phyloP scores from a whole-genome alignment of 2,113 vertebrate genomes.

The Cinclus mexicanus region DNA sequence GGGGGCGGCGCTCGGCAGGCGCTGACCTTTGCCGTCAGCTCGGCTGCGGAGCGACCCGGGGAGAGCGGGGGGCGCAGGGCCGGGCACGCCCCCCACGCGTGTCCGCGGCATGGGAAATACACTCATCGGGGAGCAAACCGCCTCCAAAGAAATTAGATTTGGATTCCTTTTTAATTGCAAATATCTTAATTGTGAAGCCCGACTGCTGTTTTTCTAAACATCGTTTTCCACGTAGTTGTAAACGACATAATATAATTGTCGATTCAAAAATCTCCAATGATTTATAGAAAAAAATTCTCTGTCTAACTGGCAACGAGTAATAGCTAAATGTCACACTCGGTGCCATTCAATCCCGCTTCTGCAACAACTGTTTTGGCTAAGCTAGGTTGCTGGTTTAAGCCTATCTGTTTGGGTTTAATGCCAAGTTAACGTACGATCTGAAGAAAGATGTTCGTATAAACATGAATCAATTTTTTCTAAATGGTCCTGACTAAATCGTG shows the following conservation, averaged over 20 bases:
- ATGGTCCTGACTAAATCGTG: background rate
- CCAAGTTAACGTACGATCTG: background rate
- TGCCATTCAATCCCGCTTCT: background rate
- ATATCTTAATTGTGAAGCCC: background rate
- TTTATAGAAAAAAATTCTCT: background rate
- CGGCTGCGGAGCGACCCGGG: background rate
- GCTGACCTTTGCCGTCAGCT: background rate
- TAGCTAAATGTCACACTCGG: background rate
- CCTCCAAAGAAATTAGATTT: background rate
- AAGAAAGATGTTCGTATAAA: background rate
- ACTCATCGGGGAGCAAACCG: background rate
- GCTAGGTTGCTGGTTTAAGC: background rate
- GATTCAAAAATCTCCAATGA: background rate
- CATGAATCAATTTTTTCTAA: background rate
- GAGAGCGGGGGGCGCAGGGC: background rate
- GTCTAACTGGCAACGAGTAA: background rate
- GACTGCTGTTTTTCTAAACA: background rate
- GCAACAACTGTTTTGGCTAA: background rate
- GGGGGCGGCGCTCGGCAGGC: background rate
- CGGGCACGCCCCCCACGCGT: background rate
- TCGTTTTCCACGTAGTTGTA: background rate
- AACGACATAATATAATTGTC: constrained; percentile 11
- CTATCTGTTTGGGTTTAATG: background rate
- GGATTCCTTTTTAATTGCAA: background rate
- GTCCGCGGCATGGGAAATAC: background rate